Evolutionary conservation across 2,113 vertebrate species (phyloP), one percentile per base, ranked within the genome.

Genomic region (Dicrurus megarhynchus): DNA sequence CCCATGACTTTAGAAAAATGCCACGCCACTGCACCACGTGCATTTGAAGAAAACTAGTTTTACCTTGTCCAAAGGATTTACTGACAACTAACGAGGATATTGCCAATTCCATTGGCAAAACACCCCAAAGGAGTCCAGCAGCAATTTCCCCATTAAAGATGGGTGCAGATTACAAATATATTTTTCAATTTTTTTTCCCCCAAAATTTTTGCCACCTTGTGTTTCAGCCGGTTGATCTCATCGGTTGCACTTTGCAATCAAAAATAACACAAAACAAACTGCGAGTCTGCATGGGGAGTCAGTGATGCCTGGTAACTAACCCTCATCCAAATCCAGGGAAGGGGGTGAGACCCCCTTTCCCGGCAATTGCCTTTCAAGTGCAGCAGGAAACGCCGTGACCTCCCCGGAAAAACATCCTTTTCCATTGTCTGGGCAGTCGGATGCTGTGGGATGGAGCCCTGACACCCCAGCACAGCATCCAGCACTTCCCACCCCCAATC

Each of bases 1-100:
- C 56, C 37, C 3, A 0, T 3, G 8, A 68, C 63, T 90, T 90
- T 21, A 73, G 60, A 60, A 90, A 83, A 94, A 67, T 0, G 1
- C 59, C 1, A 11, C 0, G 0, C 44, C 23, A 7, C 5, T 76
- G 70, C 79, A 74, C 75, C 84, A 65, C 2, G 6, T 33, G 87
- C 33, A 24, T 41, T 50, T 42, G 82, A 70, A 68, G 88, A 60
- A 61, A 37, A 75, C 53, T 16, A 23, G 79, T 80, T 84, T 77
- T 37, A 74, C 83, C 69, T 84, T 53, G 60, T 64, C 68, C 80
- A 49, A 67, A 92, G 88, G 90, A 81, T 92, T 87, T 71, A 57
- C 59, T 37, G 56, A 60, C 33, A 76, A 55, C 67, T 63, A 70
- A 59, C 0, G 0, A 70, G 79, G 85, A 90, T 35, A 59, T 20